phyloP scores from a whole-genome alignment of 1,140 invertebrate species.

The Trachymyrmex septentrionalis region DNA sequence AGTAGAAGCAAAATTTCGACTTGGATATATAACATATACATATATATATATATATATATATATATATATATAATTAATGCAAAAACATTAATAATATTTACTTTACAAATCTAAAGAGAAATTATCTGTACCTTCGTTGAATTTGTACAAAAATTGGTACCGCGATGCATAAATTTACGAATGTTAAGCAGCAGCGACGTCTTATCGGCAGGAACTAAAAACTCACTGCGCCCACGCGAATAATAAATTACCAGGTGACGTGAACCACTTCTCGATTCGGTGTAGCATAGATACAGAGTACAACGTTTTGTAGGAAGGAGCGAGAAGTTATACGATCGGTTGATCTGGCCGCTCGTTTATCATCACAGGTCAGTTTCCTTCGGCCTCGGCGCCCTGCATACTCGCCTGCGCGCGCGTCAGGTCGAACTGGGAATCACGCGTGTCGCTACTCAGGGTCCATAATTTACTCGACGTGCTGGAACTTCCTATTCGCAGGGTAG shows the following conservation, averaged over 20 bases:
- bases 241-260: slow-evolving; percentile 60
- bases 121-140: background rate
- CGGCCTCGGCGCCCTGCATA: slow-evolving; percentile 18
- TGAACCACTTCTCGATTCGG: slow-evolving; percentile 57
- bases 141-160: background rate
- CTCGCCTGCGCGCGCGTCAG: slow-evolving; percentile 23
- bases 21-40: too few species aligned
- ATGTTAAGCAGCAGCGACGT: slow-evolving; percentile 21
- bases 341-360: slow-evolving; percentile 67
- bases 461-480: slow-evolving; percentile 76
- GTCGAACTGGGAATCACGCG: slow-evolving; percentile 59
- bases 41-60: too few species aligned
- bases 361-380: slow-evolving; percentile 66
- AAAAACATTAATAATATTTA: background rate
- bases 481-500: slow-evolving; percentile 63
- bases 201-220: slow-evolving; percentile 52
- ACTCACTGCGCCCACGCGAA: slow-evolving; percentile 44
- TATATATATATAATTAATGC: background rate
- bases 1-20: too few species aligned
- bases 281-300: slow-evolving; percentile 48
- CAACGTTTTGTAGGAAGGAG: slow-evolving; percentile 47
- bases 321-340: slow-evolving; percentile 55
- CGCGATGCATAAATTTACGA: slow-evolving; percentile 53
- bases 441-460: slow-evolving; percentile 69
- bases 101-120: background rate